Evolutionary conservation across 1,140 invertebrate genomes (phyloP), one percentile per base, ranked within the genome.

Genomic region (Aleiodes sp.): DNA sequence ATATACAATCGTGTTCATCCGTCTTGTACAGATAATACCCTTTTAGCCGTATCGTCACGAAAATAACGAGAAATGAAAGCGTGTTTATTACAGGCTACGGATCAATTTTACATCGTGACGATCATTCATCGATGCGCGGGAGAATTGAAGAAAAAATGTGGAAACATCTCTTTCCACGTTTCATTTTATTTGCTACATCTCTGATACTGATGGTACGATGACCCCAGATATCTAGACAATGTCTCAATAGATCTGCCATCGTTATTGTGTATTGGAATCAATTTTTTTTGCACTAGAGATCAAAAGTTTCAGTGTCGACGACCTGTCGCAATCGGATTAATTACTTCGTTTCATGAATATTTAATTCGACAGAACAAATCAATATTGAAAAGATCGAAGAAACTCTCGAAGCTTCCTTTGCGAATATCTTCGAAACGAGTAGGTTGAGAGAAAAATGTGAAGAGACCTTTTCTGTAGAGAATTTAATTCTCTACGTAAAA

Each of bases 101-200:
- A 35, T 66, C 31, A 65, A 65, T 65, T 65, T 52, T 33, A 16
- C 16, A n/a, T 35, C 63, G 43, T 33, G 43, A 52, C 63, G 7
- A 1, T 43, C 19, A 4, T 16, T 6, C 1, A 43, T 7, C 19
- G 19, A 16, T 14, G 14, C 2, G n/a, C 2, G 37, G 14, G 35
- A 12, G 35, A n/a, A n/a, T 39, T 2, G 39, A 43, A 16, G 14
- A 4, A 39, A 39, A 39, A 9, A 10, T 14, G 10, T 3, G 14
- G 37, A 39, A n/a, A 9, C 19, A n/a, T 6, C 39, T 43, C 12
- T 16, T 43, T 43, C 19, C 39, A 2, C n/a, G n/a, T n/a, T n/a
- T n/a, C n/a, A n/a, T n/a, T 43, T 43, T 16, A 10, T 43, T 43
- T 43, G 14, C 39, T 43, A n/a, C 12, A 16, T 43, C 19, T 43